phyloP scores from a whole-genome alignment of 2,113 vertebrate species.

The Nannospalax galili region DNA sequence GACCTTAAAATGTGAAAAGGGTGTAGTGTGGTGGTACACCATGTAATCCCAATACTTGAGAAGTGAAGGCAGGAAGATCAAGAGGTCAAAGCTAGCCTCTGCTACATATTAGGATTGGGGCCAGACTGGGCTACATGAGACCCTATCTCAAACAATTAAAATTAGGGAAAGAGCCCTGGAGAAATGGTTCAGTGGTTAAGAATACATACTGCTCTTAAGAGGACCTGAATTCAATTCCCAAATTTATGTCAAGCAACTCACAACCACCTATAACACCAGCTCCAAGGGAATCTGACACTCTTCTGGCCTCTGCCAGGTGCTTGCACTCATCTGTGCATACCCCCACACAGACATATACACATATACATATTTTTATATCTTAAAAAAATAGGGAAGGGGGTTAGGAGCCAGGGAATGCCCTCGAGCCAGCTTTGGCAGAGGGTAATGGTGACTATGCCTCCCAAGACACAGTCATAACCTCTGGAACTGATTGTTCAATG shows the following conservation, averaged over 20 bases:
- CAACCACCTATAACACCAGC: too few species aligned
- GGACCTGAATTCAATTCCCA: too few species aligned
- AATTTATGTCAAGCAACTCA: too few species aligned
- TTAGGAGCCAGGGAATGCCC: not conserved
- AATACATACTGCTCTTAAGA: too few species aligned
- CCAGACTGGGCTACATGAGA: not conserved
- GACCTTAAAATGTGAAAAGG: not conserved
- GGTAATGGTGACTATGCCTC: not conserved
- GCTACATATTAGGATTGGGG: too few species aligned
- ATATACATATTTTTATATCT: too few species aligned
- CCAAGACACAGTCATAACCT: not conserved
- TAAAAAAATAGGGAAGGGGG: not conserved
- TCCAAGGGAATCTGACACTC: too few species aligned
- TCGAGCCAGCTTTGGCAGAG: not conserved
- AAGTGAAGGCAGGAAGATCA: not conserved
- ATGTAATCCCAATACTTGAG: not conserved
- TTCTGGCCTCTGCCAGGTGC: too few species aligned
- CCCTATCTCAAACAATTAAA: not conserved
- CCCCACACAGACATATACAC: too few species aligned
- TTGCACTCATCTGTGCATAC: too few species aligned
- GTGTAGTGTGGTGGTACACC: not conserved
- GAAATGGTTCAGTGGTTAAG: too few species aligned
- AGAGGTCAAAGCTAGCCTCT: not conserved
- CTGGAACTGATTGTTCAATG: not conserved
- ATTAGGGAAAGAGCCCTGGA: too few species aligned